phyloP scores from a whole-genome alignment of 2,113 vertebrate species.

The Empidonax traillii region DNA sequence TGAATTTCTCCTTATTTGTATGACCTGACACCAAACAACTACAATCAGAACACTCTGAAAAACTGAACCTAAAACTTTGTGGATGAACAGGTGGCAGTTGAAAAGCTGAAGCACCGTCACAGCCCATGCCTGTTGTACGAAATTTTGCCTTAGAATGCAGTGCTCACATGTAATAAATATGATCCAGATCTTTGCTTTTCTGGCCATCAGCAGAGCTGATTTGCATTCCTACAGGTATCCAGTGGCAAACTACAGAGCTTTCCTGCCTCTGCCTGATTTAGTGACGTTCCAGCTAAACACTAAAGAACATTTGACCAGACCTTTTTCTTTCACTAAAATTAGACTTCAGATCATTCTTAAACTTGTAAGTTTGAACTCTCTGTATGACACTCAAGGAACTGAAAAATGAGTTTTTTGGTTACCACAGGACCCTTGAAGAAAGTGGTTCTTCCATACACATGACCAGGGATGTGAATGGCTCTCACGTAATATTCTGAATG shows the following conservation, averaged over 20 bases:
- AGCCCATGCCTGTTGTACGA: neutral
- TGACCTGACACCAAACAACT: neutral
- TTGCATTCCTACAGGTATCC: neutral
- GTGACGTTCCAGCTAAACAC: neutral
- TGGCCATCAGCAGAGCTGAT: neutral
- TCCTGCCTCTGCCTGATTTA: neutral
- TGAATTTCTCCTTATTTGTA: neutral
- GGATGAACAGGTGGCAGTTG: neutral
- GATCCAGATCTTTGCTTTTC: neutral
- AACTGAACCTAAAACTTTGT: neutral
- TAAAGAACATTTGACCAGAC: neutral
- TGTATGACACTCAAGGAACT: neutral
- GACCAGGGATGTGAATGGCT: neutral
- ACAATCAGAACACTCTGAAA: neutral
- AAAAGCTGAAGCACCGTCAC: neutral
- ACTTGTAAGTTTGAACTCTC: neutral
- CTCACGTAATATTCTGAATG: neutral
- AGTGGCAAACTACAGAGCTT: neutral
- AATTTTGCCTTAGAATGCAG: neutral
- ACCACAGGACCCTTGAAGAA: neutral
- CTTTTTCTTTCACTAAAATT: neutral
- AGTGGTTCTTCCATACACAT: neutral
- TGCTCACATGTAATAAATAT: neutral
- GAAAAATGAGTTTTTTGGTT: neutral
- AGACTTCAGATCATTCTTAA: neutral